phyloP scores from a whole-genome alignment of 2,797 vertebrate genomes.

The Bufotes viridis region DNA sequence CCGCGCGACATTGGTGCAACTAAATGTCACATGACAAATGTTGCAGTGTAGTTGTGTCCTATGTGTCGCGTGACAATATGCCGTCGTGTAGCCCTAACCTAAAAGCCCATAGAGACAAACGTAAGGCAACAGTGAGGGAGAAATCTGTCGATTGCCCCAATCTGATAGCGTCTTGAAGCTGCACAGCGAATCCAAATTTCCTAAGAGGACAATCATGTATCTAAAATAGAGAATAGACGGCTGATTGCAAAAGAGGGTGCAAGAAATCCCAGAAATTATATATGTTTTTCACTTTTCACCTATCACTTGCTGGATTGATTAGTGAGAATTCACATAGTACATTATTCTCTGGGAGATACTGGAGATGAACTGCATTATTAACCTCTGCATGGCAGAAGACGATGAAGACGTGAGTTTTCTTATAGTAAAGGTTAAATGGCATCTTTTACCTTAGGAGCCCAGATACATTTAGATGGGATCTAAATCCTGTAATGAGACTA shows the following conservation, averaged over 20 bases:
- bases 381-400: not conserved
- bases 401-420: too few relatives aligned
- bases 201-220: constrained; percentile 5
- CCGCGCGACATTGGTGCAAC: too few relatives aligned
- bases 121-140: too few relatives aligned
- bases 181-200: not conserved
- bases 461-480: not conserved
- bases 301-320: constrained; percentile 1
- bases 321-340: constrained; percentile 8
- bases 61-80: too few relatives aligned
- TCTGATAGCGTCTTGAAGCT: not conserved
- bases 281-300: not conserved
- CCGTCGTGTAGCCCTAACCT: too few relatives aligned
- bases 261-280: not conserved
- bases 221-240: constrained; percentile 7
- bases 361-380: not conserved
- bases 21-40: too few relatives aligned
- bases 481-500: not conserved
- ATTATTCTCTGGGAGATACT: not conserved
- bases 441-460: not conserved
- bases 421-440: not conserved
- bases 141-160: not conserved
- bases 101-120: not conserved
- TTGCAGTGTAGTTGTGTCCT: too few relatives aligned
- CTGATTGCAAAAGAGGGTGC: constrained; percentile 21